A percentile compares a stretch with the other conserved stretches of the same genome.
Conservation (phyloP, 2,888 invertebrate genomes). For the Hirtodrosophila histrioides region DNA sequence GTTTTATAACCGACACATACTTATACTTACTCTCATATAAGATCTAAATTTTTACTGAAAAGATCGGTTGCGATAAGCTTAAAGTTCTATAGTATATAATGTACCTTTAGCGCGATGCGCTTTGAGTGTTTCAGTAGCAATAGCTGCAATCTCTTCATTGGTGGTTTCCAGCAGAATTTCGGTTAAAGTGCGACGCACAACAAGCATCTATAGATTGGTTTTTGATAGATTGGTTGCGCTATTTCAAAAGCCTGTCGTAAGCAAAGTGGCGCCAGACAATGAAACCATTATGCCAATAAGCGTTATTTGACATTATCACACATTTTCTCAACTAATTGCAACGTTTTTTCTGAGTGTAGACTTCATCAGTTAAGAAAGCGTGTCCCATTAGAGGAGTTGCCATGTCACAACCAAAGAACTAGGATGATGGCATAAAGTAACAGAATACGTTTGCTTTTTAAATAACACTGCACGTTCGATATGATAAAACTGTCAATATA, state of each 20-base stretch:
- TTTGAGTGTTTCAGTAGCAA: constrained; percentile 94
- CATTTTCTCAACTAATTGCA: no score
- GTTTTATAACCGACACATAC: constrained; percentile 15
- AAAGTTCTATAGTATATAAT: constrained; percentile 48
- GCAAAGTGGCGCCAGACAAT: constrained; percentile 55
- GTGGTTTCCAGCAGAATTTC: constrained; percentile 97
- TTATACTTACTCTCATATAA: constrained; percentile 51
- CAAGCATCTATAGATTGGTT: constrained; percentile 89
- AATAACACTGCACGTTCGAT: no score
- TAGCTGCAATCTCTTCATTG: constrained; percentile 92
- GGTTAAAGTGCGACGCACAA: constrained; percentile 94
- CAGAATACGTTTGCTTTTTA: no score
- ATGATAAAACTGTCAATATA: no score
- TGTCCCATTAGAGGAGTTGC: no score
- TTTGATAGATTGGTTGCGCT: constrained; percentile 58
- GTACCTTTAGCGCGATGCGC: constrained; percentile 93
- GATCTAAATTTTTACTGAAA: constrained; percentile 52
- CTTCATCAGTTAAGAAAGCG: no score
- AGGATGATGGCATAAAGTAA: no score
- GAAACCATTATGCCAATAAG: constrained; percentile 40
- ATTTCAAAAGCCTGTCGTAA: constrained; percentile 28
- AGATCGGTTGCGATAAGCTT: constrained; percentile 41
- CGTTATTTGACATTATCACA: neutral
- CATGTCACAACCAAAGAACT: no score
- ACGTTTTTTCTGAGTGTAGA: no score